These are phyloP conservation scores for Andrena praecox DNA, from an alignment of 2,888 invertebrate species.

Conservation along the genomic window DNA sequence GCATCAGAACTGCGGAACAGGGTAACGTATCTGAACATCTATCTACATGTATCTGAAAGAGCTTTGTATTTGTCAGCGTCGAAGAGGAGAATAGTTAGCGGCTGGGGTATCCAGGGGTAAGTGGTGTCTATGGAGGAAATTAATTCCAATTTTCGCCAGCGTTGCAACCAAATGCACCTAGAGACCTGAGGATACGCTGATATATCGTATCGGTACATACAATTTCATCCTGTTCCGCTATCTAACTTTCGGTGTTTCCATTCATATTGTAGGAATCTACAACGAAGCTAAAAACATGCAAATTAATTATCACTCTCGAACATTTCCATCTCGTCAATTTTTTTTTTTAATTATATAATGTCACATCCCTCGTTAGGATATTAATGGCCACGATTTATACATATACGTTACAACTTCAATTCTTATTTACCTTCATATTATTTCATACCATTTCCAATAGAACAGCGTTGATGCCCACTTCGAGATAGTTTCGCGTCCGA, in stretches of 20 bases:
- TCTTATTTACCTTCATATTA: no score
- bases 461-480: not conserved
- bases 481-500: not conserved
- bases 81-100: not conserved
- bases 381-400: no score
- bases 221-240: not conserved
- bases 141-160: slow-evolving; percentile 4
- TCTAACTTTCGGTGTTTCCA: not conserved
- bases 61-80: not conserved
- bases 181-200: not conserved
- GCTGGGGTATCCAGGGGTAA: not conserved
- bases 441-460: no score
- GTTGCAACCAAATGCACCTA: not conserved
- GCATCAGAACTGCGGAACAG: no score
- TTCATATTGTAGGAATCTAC: not conserved
- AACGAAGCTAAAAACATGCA: not conserved
- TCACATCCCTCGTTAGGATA: no score
- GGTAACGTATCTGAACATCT: no score
- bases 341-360: no score
- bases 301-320: not conserved
- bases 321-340: not conserved
- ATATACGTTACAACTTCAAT: no score
- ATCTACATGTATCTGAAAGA: not conserved
- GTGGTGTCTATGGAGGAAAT: slow-evolving; percentile 13
- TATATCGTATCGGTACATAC: not conserved